A percentile compares a stretch with the other conserved stretches of the same genome.
These are phyloP conservation scores for Maccullochella peelii DNA, from an alignment of 2,113 vertebrate genomes.

Conservation along the genomic window DNA sequence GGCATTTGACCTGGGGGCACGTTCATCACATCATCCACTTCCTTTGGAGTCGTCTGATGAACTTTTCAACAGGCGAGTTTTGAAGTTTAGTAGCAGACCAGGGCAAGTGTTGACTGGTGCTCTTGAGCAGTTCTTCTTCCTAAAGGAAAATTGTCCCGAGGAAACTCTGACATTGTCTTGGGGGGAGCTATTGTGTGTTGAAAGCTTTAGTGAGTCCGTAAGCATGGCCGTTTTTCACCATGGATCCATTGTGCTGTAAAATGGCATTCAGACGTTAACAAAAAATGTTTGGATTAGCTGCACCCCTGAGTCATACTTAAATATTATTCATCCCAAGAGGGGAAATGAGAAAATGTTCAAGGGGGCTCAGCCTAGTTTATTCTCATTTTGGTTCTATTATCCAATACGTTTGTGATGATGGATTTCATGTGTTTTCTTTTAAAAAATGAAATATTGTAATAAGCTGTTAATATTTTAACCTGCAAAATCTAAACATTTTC, in stretches of 20 bases:
- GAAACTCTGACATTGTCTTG: conserved; percentile 24
- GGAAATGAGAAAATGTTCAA: conserved; percentile 51
- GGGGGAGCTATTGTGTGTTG: conserved; percentile 1
- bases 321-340: conserved; percentile 53
- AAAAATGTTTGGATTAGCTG: conserved; percentile 31
- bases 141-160: neutral
- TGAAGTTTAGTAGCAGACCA: conserved; percentile 23
- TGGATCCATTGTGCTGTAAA: conserved; percentile 12
- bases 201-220: conserved; percentile 39
- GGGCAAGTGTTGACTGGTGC: conserved; percentile 69
- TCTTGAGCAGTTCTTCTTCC: conserved; percentile 33
- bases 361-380: neutral
- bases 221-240: conserved; percentile 5
- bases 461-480: neutral
- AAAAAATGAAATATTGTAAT: neutral
- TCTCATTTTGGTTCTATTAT: neutral
- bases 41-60: conserved; percentile 39
- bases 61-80: conserved; percentile 24
- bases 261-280: conserved; percentile 33
- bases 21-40: conserved; percentile 44
- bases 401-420: neutral
- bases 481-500: neutral
- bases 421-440: neutral
- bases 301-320: conserved; percentile 26
- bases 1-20: conserved; percentile 53